Evolutionary conservation across 2,888 invertebrate genomes (phyloP).

Genomic region (Leucophenga maculata): DNA sequence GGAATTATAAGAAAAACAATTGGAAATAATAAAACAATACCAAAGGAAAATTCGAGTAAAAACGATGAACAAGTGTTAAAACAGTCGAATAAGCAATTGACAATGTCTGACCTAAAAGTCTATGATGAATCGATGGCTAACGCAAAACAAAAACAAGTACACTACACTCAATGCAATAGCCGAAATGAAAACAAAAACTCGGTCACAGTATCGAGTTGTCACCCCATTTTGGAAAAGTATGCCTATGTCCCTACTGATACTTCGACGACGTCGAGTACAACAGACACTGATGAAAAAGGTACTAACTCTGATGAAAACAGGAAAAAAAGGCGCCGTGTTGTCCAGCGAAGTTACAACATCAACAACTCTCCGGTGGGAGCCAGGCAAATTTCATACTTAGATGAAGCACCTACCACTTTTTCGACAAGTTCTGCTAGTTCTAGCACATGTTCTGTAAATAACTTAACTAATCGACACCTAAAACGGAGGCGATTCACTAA

Average conservation of each 20-base stretch:
- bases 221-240: constrained; percentile 46
- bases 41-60: not conserved
- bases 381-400: not conserved
- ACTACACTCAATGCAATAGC: constrained; percentile 36
- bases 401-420: constrained; percentile 44
- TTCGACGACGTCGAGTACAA: constrained; percentile 30
- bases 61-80: not conserved
- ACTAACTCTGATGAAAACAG: constrained; percentile 34
- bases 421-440: constrained; percentile 49
- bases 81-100: not conserved
- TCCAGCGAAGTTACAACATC: constrained; percentile 68
- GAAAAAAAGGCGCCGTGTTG: constrained; percentile 32
- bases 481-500: constrained; percentile 76
- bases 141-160: constrained; percentile 15
- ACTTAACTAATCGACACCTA: constrained; percentile 74
- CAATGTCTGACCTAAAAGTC: not conserved
- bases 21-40: not conserved
- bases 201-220: not conserved
- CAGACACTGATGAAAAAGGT: constrained; percentile 33
- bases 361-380: constrained; percentile 20
- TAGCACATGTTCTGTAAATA: constrained; percentile 72
- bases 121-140: constrained; percentile 7
- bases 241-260: constrained; percentile 47
- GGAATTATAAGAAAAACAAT: not conserved
- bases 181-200: constrained; percentile 34